Evolutionary conservation across 2,797 vertebrate genomes (phyloP).

Genomic region (Microchirus variegatus): DNA sequence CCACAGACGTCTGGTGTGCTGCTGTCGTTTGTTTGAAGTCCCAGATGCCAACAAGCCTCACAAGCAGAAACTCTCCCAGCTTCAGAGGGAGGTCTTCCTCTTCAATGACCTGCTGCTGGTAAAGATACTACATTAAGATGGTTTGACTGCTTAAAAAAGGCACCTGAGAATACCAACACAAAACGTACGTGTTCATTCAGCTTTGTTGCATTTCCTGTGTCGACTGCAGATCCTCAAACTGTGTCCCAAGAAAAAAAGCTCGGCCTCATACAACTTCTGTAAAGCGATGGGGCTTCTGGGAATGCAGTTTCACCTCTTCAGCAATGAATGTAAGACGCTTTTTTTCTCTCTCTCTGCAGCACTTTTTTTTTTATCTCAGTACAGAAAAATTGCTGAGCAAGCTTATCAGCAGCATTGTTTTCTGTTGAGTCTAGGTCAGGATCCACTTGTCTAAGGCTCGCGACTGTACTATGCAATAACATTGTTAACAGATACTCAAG

Average conservation of each 20-base stretch:
- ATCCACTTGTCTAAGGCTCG: neutral
- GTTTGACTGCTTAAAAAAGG: neutral
- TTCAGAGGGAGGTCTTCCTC: conserved; percentile 98
- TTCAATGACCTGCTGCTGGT: conserved; percentile 99
- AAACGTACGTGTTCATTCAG: neutral
- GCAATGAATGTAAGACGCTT: conserved; percentile 93
- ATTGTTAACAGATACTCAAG: too few species aligned
- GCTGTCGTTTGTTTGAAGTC: conserved; percentile 97
- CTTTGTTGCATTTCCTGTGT: conserved; percentile 28
- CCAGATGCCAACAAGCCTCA: conserved; percentile 96
- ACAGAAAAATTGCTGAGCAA: conserved; percentile 47
- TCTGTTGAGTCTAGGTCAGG: conserved; percentile 27
- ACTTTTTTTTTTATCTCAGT: conserved; percentile 38
- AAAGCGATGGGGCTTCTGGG: conserved; percentile 94
- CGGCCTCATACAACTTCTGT: conserved; percentile 97
- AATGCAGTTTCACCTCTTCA: conserved; percentile 98
- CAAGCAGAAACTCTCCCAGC: conserved; percentile 97
- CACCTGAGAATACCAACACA: neutral
- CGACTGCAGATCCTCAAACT: conserved; percentile 91
- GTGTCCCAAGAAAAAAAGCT: conserved; percentile 97
- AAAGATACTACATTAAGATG: conserved; percentile 49
- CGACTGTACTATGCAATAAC: too few species aligned
- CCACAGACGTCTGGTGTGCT: conserved; percentile 96
- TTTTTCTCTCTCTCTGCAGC: conserved; percentile 19
- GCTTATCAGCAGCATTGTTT: conserved; percentile 19